phyloP scores from a whole-genome alignment of 2,113 vertebrate species.

The Amazona guildingii region DNA sequence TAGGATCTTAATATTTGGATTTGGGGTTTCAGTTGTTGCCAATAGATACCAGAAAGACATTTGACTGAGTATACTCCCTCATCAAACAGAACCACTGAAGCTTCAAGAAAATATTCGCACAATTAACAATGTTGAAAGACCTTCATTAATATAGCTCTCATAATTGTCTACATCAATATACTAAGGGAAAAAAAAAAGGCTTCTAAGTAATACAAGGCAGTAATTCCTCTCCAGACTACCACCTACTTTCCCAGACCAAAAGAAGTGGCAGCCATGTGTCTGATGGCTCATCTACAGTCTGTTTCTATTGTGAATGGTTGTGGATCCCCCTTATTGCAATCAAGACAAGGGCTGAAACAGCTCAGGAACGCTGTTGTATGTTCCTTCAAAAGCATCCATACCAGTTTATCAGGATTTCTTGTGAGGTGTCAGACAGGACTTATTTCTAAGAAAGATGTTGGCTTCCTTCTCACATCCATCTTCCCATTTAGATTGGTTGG shows the following conservation, averaged over 20 bases:
- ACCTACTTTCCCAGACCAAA: neutral
- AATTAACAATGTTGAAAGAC: neutral
- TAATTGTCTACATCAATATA: neutral
- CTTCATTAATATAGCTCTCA: neutral
- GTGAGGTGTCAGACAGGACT: neutral
- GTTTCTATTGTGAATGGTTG: neutral
- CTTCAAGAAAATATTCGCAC: neutral
- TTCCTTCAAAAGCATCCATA: neutral
- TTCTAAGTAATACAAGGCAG: neutral
- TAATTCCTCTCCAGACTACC: neutral
- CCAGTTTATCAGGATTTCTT: neutral
- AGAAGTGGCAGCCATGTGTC: neutral
- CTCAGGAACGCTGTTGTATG: neutral
- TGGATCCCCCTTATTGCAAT: neutral
- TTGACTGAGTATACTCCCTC: neutral
- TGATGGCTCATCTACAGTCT: neutral
- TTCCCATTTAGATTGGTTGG: neutral
- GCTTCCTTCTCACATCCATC: neutral
- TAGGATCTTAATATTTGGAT: neutral
- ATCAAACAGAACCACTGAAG: neutral
- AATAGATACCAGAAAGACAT: neutral
- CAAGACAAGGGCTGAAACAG: fast-evolving
- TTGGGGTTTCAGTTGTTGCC: neutral
- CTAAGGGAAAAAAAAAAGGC: neutral
- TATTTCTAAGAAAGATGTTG: neutral